phyloP scores from a whole-genome alignment of 92 coral and sea anemone genomes.

The Micromussa lordhowensis region DNA sequence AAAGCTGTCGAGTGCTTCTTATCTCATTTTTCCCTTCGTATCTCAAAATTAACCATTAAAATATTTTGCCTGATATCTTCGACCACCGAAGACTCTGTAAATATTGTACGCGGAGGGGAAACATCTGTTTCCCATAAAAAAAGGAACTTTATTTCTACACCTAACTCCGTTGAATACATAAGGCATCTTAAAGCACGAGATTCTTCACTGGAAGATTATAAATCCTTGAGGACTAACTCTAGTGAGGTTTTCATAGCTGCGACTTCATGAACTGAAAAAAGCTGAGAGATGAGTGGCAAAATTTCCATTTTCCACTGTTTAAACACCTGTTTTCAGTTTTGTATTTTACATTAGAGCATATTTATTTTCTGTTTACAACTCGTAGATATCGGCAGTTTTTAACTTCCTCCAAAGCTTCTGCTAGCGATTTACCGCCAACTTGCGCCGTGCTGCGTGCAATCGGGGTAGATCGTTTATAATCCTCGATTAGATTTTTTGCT shows the following conservation, averaged over 20 bases:
- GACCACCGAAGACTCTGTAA: not conserved
- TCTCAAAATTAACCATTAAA: not conserved
- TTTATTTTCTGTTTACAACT: conserved; percentile 52
- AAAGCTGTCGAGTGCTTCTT: too few species aligned
- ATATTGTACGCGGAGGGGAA: too few species aligned
- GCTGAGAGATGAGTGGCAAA: not conserved
- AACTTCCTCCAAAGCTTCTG: conserved; percentile 78
- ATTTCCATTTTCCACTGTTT: not conserved
- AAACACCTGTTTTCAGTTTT: conserved; percentile 17
- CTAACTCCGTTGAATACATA: not conserved
- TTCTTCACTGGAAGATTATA: too few species aligned
- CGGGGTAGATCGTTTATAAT: conserved; percentile 49
- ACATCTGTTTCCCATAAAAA: too few species aligned
- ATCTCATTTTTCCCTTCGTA: too few species aligned
- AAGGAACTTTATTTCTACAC: not conserved
- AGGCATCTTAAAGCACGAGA: too few species aligned
- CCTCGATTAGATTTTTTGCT: conserved; percentile 62
- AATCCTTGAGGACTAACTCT: not conserved
- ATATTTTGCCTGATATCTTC: not conserved
- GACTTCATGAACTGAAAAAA: too few species aligned
- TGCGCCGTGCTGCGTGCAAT: not conserved
- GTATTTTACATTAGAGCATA: not conserved
- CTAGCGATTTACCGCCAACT: conserved; percentile 46
- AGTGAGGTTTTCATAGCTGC: not conserved
- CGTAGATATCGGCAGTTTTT: conserved; percentile 79